These are phyloP conservation scores for Thysanoteuthis rhombus DNA, from an alignment of 2,888 invertebrate species.

Conservation along the genomic window DNA sequence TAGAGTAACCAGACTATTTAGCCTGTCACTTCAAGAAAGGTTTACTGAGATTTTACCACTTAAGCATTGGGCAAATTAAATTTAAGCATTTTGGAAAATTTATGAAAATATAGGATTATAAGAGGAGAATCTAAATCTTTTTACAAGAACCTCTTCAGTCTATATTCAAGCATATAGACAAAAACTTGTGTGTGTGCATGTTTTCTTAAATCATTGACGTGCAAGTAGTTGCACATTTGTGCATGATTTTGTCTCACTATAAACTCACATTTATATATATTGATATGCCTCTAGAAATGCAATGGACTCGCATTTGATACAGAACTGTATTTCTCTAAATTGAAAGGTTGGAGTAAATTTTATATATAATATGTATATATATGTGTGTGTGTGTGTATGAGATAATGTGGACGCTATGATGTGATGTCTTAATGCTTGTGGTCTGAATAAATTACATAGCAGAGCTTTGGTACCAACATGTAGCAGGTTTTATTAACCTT, in stretches of 20 bases:
- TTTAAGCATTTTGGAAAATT: not conserved
- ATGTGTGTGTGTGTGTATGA: too few species aligned
- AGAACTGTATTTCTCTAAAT: too few species aligned
- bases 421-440: not conserved
- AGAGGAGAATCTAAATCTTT: not conserved
- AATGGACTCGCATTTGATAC: too few species aligned
- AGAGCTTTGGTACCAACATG: not conserved
- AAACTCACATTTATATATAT: not conserved
- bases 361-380: too few species aligned
- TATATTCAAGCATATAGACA: not conserved
- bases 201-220: not conserved
- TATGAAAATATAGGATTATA: not conserved
- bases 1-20: not conserved
- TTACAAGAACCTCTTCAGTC: not conserved
- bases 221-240: not conserved
- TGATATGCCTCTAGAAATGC: too few species aligned
- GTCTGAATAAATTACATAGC: not conserved
- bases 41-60: not conserved
- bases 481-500: constrained; percentile 12
- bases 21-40: not conserved
- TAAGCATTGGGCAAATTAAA: not conserved
- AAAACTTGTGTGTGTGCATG: not conserved
- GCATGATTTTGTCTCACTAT: not conserved
- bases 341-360: too few species aligned
- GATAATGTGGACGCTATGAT: not conserved